Percentiles rank a stretch among this genome's conserved stretches.
Evolutionary conservation across 92 coral and sea anemone genomes (phyloP).

Genomic region (Epizoanthus ramosus): DNA sequence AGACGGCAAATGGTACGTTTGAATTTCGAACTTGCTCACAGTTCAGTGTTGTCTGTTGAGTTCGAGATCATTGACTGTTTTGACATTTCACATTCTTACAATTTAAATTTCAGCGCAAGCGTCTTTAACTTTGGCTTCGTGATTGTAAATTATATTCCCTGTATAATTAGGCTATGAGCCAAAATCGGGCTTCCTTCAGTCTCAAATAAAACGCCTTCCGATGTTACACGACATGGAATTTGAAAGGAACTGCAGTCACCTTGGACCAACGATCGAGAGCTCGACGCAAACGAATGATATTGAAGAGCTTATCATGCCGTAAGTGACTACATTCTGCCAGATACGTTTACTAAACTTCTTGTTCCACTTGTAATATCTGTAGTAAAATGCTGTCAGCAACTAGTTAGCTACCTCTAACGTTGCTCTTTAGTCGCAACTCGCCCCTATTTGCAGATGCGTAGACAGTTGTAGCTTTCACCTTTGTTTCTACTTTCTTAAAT

Average conservation of each 20-base stretch:
- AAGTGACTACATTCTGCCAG: slow-evolving; percentile 26
- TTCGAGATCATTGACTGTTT: not conserved
- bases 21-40: too few species aligned
- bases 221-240: slow-evolving; percentile 86
- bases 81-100: too few species aligned
- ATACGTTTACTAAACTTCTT: not conserved
- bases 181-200: slow-evolving; percentile 77
- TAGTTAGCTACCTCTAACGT: too few species aligned
- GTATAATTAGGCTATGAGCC: slow-evolving; percentile 76
- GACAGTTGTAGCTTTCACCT: too few species aligned
- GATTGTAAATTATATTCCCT: not conserved
- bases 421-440: too few species aligned
- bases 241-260: slow-evolving; percentile 13
- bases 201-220: slow-evolving; percentile 86
- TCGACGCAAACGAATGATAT: slow-evolving; percentile 7
- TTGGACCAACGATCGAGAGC: not conserved
- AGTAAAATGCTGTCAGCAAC: too few species aligned
- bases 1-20: slow-evolving; percentile 73
- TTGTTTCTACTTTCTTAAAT: too few species aligned
- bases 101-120: not conserved
- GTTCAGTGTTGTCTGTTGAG: too few species aligned
- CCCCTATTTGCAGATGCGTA: too few species aligned
- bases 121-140: not conserved
- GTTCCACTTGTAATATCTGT: not conserved
- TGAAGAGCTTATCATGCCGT: slow-evolving; percentile 98